Base-by-base conservation (phyloP, 2,797 vertebrate species). In the Synanceia verrucosa region DNA sequence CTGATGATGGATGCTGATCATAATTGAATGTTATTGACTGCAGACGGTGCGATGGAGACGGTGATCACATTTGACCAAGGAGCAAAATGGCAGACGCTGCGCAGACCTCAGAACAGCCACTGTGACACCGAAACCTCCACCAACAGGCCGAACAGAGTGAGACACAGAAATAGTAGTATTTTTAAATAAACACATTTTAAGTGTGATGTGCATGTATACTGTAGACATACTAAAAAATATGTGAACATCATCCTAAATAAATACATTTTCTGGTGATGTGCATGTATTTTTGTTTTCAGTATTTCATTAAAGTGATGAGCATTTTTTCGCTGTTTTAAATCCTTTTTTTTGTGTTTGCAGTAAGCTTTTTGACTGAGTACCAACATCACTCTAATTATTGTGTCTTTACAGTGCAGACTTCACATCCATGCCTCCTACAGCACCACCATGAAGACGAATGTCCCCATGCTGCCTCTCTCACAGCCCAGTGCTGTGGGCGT, bases 351-450 rank as follows among this genome's bases (percentile, higher is more conserved):
- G 33, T 33, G 7, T 56, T 9, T 57, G n/a, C 26, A 65, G 6
- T 60, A 46, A 50, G 44, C 18, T 10, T 31, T 26, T 63, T 12
- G 18, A 56, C 59, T 24, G 21, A 0, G 1, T 41, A 24, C 3
- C 28, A 64, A 47, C 18, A 29, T 58, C 3, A 13, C 7, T 4
- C 19, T 68, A 9, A 55, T 65, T 3, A 28, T 60, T 34, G 18
- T 80, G 55, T 71, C n/a, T 53, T 73, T 79, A 93, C 96, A 98
- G 97, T 99, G 97, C 91, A 96, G 94, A 86, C 95, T 99, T 81
- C 96, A 97, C 89, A 96, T 98, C 86, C 96, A 98, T 6, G 96
- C 95, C 6, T 95, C 95, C 70, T 97, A 97, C 86, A 97, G 97
- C 91, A 96, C 95, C 72, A 94, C 94, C 28, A 94, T 96, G 94